Base-by-base conservation (phyloP, 1,140 invertebrate species). In the Drosophila bocki region DNA sequence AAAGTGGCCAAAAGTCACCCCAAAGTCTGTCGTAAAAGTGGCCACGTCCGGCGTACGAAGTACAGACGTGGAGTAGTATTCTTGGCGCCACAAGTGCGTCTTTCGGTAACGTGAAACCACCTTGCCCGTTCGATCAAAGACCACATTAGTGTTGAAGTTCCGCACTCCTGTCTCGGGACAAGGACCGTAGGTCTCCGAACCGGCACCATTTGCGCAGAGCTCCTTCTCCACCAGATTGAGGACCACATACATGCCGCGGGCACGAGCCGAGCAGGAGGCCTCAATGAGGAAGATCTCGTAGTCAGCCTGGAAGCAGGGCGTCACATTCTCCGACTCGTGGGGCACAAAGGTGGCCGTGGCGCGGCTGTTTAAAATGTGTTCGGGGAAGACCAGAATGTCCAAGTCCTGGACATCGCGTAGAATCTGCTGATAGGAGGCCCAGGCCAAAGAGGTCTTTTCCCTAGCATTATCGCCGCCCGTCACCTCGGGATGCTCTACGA, bases 331-430 rank as follows among this genome's bases (percentile, higher is more conserved):
- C 3, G 37, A 17, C 1, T 72, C 76, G 53, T 81, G 33, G 2
- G 91, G 91, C 39, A 93, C 72, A 79, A 78, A 92, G 3, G 87
- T 87, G 8, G 78, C 53, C 0, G 63, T 57, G 0, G 45, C 35
- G 4, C 12, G 0, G n/a, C 50, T 87, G 5, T 93, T 93, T 0
- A 94, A 56, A 0, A 94, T 93, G 68, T 93, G 79, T 92, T 98
- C 97, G 0, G 97, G 97, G 87, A 98, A 98, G 6, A 98, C 96
- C 4, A 98, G 93, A 3, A 98, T 97, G 69, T 98, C 95, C 0
- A 94, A 95, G 65, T 82, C 65, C 0, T 32, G 8, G 2, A 69
- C 63, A 0, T 72, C 54, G 9, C 75, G 45, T 1, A 92, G 67
- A 3, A 92, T 74, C 3, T 32, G 11, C 19, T 76, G 57, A 32